Evolutionary conservation across 2,888 invertebrate species (phyloP).

Genomic region (Cheilosia pagana): DNA sequence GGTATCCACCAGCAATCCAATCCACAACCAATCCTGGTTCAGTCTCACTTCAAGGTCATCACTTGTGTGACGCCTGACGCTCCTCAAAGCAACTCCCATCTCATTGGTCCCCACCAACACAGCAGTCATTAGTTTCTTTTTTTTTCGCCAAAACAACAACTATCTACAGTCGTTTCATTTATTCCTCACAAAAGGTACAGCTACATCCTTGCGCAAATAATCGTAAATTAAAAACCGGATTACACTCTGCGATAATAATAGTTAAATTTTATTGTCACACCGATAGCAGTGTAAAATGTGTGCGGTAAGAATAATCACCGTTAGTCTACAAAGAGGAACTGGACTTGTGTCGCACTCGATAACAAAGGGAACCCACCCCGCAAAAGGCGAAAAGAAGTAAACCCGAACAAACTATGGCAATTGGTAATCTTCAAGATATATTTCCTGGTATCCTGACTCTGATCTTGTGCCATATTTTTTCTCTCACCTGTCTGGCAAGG

Average conservation of each 20-base stretch:
- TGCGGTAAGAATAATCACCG: conserved; percentile 64
- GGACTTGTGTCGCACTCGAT: background rate
- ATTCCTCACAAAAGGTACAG: background rate
- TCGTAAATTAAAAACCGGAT: conserved; percentile 70
- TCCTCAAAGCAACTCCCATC: background rate
- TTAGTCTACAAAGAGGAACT: conserved; percentile 31
- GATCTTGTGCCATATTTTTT: conserved; percentile 73
- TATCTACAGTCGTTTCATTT: background rate
- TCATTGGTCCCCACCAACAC: background rate
- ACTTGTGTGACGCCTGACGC: too few species aligned
- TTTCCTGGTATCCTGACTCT: conserved; percentile 63
- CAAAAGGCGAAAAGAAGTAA: conserved; percentile 11
- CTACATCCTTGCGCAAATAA: conserved; percentile 41
- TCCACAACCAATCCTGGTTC: too few species aligned
- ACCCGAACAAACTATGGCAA: conserved; percentile 64
- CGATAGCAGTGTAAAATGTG: conserved; percentile 60
- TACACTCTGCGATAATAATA: conserved; percentile 67
- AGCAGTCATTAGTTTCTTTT: conserved; percentile 5
- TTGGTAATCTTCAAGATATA: conserved; percentile 75
- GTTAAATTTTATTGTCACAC: conserved; percentile 73
- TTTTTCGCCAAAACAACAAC: background rate
- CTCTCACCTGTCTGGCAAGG: conserved; percentile 70
- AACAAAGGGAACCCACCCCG: conserved; percentile 18
- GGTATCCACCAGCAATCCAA: too few species aligned
- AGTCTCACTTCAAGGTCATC: too few species aligned